These are phyloP conservation scores for Lutraria rhynchaena DNA, from an alignment of 1,140 invertebrate species.

Conservation along the genomic window DNA sequence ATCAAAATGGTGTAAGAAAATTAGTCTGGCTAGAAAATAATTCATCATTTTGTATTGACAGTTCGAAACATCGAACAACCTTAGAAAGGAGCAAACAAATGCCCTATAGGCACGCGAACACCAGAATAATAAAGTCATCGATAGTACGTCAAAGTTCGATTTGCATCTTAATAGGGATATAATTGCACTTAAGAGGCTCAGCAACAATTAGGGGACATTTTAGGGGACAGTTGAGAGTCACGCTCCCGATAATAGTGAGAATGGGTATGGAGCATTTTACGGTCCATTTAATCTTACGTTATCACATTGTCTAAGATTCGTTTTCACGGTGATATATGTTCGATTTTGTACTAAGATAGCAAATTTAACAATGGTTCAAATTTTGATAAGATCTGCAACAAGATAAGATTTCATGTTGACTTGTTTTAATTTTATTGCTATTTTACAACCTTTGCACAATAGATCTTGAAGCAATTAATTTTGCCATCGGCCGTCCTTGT, in stretches of 20 bases:
- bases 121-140: background rate
- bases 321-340: conserved; percentile 47
- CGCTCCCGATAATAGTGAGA: too few species aligned
- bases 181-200: conserved; percentile 38
- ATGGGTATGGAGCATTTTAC: background rate
- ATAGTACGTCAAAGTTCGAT: background rate
- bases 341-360: conserved; percentile 36
- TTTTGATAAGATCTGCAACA: conserved; percentile 30
- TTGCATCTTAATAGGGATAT: conserved; percentile 42
- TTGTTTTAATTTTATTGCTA: conserved; percentile 58
- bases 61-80: background rate
- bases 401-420: conserved; percentile 48
- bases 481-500: conserved; percentile 24
- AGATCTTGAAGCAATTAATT: conserved; percentile 6
- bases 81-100: conserved; percentile 22
- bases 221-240: background rate
- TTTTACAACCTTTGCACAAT: conserved; percentile 50
- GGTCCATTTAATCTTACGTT: conserved; percentile 27
- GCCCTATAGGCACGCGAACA: conserved; percentile 24
- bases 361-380: conserved; percentile 20
- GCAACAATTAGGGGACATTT: conserved; percentile 47
- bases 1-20: conserved; percentile 35
- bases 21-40: conserved; percentile 1
- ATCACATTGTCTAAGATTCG: conserved; percentile 2
- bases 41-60: conserved; percentile 40